These are phyloP conservation scores for Eulemur mongoz DNA, from an alignment of 2,797 vertebrate genomes.

Conservation along the genomic window DNA sequence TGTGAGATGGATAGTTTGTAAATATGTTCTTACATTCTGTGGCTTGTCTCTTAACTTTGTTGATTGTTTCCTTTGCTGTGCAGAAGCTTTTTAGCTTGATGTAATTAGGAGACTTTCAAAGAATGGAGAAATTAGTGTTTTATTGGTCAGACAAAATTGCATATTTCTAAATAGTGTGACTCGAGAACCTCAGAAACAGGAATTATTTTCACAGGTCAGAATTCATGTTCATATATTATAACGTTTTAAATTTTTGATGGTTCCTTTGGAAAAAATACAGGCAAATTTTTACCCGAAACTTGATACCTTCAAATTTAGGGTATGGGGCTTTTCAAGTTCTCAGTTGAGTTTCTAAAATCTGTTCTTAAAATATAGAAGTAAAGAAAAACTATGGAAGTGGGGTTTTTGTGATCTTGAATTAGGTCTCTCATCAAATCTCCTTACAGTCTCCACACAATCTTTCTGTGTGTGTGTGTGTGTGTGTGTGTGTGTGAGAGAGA, in stretches of 20 bases:
- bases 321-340: neutral
- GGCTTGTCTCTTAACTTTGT: too few relatives aligned
- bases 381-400: neutral
- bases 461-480: neutral
- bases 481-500: neutral
- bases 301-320: neutral
- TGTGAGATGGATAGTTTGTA: too few relatives aligned
- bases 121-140: neutral
- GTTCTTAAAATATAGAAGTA: neutral
- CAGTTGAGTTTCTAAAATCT: neutral
- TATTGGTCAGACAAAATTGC: neutral
- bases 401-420: neutral
- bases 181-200: neutral
- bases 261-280: neutral
- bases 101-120: neutral
- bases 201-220: neutral
- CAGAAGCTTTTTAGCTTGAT: too few relatives aligned
- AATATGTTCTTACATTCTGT: too few relatives aligned
- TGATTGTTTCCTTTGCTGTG: too few relatives aligned
- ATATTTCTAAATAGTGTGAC: accelerated
- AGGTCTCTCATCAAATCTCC: neutral
- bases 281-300: neutral
- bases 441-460: neutral
- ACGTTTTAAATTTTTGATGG: neutral
- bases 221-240: accelerated